A percentile compares a stretch with the other conserved stretches of the same genome.
phyloP scores from a whole-genome alignment of 1,140 invertebrate species.

The Dinothrombium tinctorium region DNA sequence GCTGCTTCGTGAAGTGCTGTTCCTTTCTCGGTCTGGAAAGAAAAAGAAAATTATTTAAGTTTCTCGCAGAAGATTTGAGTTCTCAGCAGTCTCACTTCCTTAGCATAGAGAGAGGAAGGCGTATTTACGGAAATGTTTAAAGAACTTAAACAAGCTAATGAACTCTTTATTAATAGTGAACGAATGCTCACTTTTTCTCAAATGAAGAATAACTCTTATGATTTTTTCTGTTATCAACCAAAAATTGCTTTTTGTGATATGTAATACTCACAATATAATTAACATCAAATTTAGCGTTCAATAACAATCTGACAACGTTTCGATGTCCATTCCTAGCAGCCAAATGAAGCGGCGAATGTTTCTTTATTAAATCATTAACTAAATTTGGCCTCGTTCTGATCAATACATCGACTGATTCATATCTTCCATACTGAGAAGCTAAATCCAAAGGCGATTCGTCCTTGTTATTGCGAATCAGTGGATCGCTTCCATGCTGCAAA shows the following conservation, averaged over 20 bases:
- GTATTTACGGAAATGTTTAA: too few relatives aligned
- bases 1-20: conserved; percentile 86
- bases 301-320: conserved; percentile 55
- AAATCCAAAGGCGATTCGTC: conserved; percentile 70
- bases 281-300: conserved; percentile 62
- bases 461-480: conserved; percentile 58
- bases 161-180: too few relatives aligned
- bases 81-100: neutral
- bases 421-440: neutral
- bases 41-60: neutral
- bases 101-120: neutral
- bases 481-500: conserved; percentile 62
- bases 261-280: too few relatives aligned
- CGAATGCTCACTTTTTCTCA: too few relatives aligned
- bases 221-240: too few relatives aligned
- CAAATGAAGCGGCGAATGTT: conserved; percentile 68
- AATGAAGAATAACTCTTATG: too few relatives aligned
- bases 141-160: too few relatives aligned
- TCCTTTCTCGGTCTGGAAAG: conserved; percentile 51
- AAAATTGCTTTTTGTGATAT: neutral
- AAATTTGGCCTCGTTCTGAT: neutral
- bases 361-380: neutral
- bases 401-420: neutral
- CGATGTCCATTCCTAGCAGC: conserved; percentile 80
- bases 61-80: neutral